These are phyloP conservation scores for Glossophaga mutica DNA, from an alignment of 2,797 vertebrate species.

Conservation along the genomic window DNA sequence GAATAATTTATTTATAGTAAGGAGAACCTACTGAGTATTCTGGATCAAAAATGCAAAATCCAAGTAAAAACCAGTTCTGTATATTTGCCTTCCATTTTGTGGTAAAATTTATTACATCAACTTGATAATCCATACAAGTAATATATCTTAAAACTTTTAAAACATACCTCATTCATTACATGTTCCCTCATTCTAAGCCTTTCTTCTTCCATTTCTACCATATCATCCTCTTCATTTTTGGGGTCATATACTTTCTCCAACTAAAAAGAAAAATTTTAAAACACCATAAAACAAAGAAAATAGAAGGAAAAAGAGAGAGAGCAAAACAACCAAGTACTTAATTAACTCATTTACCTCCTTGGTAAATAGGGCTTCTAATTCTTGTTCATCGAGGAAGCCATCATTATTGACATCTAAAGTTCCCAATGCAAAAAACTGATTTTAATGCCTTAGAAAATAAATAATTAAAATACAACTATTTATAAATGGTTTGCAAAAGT, in stretches of 20 bases:
- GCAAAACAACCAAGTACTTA: neutral
- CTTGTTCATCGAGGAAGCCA: conserved; percentile 97
- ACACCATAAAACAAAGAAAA: conserved; percentile 10
- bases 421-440: conserved; percentile 66
- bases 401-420: conserved; percentile 93
- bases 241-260: conserved; percentile 97
- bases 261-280: conserved; percentile 81
- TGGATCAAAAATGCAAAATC: conserved; percentile 35
- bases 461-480: neutral
- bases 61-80: neutral
- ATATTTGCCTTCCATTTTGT: neutral
- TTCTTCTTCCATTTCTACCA: conserved; percentile 99
- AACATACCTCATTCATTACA: conserved; percentile 95
- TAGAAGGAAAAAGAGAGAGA: neutral
- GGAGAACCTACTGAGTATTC: neutral
- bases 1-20: conserved; percentile 39
- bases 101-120: conserved; percentile 33
- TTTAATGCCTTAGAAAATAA: conserved; percentile 62
- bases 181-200: conserved; percentile 97
- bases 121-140: neutral
- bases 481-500: neutral
- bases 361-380: conserved; percentile 97
- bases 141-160: conserved; percentile 8
- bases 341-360: conserved; percentile 90
- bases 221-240: conserved; percentile 97